A percentile compares a stretch with the other conserved stretches of the same genome.
Evolutionary conservation across 2,888 invertebrate species (phyloP).

Genomic region (Hirtodrosophila histrioides): DNA sequence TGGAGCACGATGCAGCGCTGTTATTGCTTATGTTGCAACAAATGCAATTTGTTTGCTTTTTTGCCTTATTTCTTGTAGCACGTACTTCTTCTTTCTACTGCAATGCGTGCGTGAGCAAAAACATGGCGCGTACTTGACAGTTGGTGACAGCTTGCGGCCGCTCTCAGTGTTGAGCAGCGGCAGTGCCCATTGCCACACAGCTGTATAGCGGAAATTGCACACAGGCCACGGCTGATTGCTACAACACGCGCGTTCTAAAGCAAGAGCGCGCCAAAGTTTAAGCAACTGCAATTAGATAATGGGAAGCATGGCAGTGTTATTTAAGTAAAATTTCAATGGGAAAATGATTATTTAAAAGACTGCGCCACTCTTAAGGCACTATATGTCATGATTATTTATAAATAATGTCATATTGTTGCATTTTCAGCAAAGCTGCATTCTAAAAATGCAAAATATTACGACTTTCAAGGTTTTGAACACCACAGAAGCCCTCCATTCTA

Average conservation of each 20-base stretch:
- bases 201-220: background rate
- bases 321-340: too few relatives aligned
- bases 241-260: slow-evolving; percentile 1
- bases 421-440: too few relatives aligned
- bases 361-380: too few relatives aligned
- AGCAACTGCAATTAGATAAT: too few relatives aligned
- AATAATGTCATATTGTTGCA: too few relatives aligned
- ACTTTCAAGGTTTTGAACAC: too few relatives aligned
- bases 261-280: background rate
- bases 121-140: slow-evolving; percentile 62
- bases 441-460: too few relatives aligned
- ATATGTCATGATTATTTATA: too few relatives aligned
- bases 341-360: too few relatives aligned
- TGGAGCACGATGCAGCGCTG: background rate
- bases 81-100: slow-evolving; percentile 70
- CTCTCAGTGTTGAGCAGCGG: slow-evolving; percentile 47
- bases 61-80: slow-evolving; percentile 33
- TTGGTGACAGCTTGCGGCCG: slow-evolving; percentile 45
- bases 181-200: slow-evolving; percentile 10
- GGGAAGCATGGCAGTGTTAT: too few relatives aligned
- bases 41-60: slow-evolving; percentile 50
- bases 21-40: slow-evolving; percentile 18
- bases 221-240: slow-evolving; percentile 7
- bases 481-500: too few relatives aligned
- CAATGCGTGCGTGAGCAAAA: slow-evolving; percentile 63